Base-by-base conservation (phyloP, 2,797 vertebrate genomes). In the Picus viridis region DNA sequence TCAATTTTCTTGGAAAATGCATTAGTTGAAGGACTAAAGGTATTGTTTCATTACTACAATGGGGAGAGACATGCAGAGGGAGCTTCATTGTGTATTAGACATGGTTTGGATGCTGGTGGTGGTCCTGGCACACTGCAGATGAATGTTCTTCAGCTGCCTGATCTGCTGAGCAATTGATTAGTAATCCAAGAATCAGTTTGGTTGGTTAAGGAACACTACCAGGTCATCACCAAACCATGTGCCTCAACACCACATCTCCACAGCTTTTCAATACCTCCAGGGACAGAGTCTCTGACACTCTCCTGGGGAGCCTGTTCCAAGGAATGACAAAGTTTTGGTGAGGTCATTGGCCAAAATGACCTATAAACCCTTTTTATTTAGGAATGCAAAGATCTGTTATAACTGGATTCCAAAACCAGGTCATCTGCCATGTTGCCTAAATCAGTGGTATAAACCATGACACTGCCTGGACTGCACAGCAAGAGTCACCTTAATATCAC, bases 151-250 rank as follows among this genome's bases (percentile, higher is more conserved):
- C 4, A 3, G 19, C 23, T 36, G 41, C 8, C 26, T 34, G 57
- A 41, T 32, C 17, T 19, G 6, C 7, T 59, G 12, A 0, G 1
- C 26, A 18, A 51, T 9, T 27, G 16, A 51, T 54, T 68, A 16
- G 12, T 51, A 51, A 24, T 24, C 49, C 24, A 12, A 51, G 49
- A 51, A 51, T 51, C 49, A 51, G 23, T 51, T 51, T 51, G 49
- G 49, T 51, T 51, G 23, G 22, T 24, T 51, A 51, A 51, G 7
- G 22, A 51, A 12, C 49, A 51, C 12, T 24, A 13, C 49, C 49
- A 51, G 49, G 23, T 51, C 23, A 51, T 12, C 49, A 51, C 23
- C 12, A 51, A 23, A 24, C 49, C 49, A 51, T 24, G 49, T 51
- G 12, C 12, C 22, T 51, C 49, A 51, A 24, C 49, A 51, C 49